Conservation (phyloP, 1,140 invertebrate species). For the Procambarus clarkii region DNA sequence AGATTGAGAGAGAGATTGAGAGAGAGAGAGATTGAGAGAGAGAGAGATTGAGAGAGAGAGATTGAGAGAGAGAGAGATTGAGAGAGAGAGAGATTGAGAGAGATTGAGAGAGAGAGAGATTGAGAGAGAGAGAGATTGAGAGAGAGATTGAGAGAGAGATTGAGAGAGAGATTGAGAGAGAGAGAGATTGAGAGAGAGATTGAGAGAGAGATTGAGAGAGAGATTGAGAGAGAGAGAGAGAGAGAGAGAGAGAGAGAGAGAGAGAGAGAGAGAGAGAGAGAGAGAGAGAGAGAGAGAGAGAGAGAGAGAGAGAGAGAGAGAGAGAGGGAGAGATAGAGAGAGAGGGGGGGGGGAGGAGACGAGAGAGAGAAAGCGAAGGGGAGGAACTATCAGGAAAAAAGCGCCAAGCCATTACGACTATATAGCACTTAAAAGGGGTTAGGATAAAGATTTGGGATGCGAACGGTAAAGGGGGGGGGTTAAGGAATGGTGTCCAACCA, state of each 20-base stretch:
- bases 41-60: background rate
- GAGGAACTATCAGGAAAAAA: too few relatives aligned
- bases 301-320: background rate
- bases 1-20: constrained; percentile 11
- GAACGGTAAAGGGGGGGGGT: too few relatives aligned
- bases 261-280: constrained; percentile 8
- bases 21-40: background rate
- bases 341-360: background rate
- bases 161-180: background rate
- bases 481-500: too few relatives aligned
- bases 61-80: background rate
- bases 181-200: background rate
- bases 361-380: too few relatives aligned
- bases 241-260: constrained; percentile 32
- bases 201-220: constrained; percentile 38
- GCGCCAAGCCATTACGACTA: too few relatives aligned
- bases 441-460: too few relatives aligned
- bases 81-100: constrained; percentile 47
- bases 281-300: constrained; percentile 3
- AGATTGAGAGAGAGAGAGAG: too few relatives aligned
- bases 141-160: background rate
- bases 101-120: constrained; percentile 14
- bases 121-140: constrained; percentile 19
- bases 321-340: background rate
- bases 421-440: too few relatives aligned